Percentiles rank a stretch among this genome's conserved stretches.
Conservation (phyloP, 2,888 invertebrate species). For the Eupithecia insigniata region DNA sequence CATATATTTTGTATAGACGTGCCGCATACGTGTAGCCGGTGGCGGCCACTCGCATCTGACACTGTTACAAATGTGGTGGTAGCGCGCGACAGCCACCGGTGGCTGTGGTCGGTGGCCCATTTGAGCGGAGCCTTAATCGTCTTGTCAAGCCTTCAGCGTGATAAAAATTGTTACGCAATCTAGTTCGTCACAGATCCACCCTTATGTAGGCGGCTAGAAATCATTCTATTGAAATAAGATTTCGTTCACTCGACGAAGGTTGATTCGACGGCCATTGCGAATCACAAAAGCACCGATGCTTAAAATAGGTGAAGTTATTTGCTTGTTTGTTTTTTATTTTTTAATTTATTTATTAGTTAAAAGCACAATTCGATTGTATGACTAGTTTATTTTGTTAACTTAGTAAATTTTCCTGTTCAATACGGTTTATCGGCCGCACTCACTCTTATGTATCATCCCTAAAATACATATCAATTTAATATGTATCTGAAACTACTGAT, state of each 20-base stretch:
- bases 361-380: conserved; percentile 32
- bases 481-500: conserved; percentile 69
- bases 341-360: conserved; percentile 35
- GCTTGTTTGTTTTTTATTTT: neutral
- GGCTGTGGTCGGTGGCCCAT: no score
- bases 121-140: no score
- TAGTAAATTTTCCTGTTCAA: conserved; percentile 38
- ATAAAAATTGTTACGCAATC: neutral
- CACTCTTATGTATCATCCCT: conserved; percentile 52
- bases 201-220: neutral
- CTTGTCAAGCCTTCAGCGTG: neutral
- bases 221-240: neutral
- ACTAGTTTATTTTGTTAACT: conserved; percentile 28
- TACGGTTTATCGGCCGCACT: conserved; percentile 41
- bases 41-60: no score
- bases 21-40: no score
- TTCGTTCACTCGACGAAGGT: neutral
- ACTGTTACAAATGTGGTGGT: no score
- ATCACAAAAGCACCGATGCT: neutral
- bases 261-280: neutral
- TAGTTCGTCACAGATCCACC: neutral
- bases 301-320: neutral
- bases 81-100: no score
- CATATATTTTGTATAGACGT: no score
- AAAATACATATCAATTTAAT: conserved; percentile 74